Evolutionary conservation across 1,140 invertebrate species (phyloP).

Genomic region (Cydia strobilella): DNA sequence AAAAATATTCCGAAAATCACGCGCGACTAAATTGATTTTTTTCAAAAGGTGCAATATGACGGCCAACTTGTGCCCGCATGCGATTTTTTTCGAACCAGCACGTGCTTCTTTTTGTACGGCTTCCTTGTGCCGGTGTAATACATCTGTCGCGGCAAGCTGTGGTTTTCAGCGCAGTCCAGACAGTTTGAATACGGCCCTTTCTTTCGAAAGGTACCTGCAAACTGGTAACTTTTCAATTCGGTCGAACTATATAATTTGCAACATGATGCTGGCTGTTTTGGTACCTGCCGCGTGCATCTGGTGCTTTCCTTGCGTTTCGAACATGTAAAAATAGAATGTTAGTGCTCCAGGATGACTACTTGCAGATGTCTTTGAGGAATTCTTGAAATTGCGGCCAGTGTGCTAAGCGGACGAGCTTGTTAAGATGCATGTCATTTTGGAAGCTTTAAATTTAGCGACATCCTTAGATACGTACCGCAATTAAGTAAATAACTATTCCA

Average conservation of each 20-base stretch:
- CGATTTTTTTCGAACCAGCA: constrained; percentile 68
- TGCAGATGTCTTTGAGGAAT: constrained; percentile 41
- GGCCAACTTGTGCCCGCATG: constrained; percentile 74
- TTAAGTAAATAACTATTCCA: too few relatives aligned
- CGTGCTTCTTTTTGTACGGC: constrained; percentile 71
- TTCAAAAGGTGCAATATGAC: constrained; percentile 51
- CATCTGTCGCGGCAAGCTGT: constrained; percentile 74
- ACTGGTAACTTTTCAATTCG: constrained; percentile 39
- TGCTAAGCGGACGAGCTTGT: constrained; percentile 16
- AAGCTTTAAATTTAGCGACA: not conserved
- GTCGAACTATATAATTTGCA: constrained; percentile 62
- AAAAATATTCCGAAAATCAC: constrained; percentile 64
- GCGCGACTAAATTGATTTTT: constrained; percentile 49
- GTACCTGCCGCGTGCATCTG: constrained; percentile 73
- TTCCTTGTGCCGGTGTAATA: constrained; percentile 65
- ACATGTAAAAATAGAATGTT: constrained; percentile 65
- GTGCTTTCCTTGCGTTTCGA: constrained; percentile 60
- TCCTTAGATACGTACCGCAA: not conserved
- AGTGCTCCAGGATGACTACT: constrained; percentile 45
- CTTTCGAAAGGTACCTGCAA: constrained; percentile 7
- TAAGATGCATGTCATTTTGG: not conserved
- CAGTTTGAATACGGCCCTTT: constrained; percentile 42
- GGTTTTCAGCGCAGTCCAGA: constrained; percentile 54
- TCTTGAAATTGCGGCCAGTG: constrained; percentile 15
- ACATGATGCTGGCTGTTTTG: constrained; percentile 66